Conservation (phyloP, 2,113 vertebrate genomes). For the Petroica traversi region DNA sequence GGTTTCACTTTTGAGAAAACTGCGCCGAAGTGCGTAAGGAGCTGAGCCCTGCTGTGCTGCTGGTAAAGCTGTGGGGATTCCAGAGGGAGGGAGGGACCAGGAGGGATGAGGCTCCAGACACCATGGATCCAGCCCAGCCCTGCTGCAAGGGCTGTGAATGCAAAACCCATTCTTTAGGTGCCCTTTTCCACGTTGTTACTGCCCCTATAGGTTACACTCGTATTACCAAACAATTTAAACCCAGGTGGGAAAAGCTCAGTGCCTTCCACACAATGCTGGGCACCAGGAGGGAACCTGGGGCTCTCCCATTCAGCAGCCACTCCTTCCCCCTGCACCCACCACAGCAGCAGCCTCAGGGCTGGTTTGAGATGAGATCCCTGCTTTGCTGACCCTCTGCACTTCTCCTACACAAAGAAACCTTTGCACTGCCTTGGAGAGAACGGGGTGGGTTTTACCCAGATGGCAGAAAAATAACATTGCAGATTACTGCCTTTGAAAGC, state of each 20-base stretch:
- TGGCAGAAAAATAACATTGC: slow-evolving; percentile 22
- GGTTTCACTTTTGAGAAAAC: background rate
- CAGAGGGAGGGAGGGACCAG: fast-evolving
- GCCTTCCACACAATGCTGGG: fast-evolving
- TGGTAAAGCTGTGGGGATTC: background rate
- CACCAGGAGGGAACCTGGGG: background rate
- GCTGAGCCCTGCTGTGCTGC: background rate
- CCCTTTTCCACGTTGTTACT: background rate
- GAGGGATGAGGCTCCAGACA: background rate
- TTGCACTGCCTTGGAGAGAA: background rate
- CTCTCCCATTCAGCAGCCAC: background rate
- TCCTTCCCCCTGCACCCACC: background rate
- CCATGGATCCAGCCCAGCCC: background rate
- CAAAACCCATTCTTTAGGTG: fast-evolving
- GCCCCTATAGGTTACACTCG: background rate
- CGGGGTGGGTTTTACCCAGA: background rate
- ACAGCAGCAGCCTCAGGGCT: background rate
- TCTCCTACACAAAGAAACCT: background rate
- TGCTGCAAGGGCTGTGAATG: fast-evolving
- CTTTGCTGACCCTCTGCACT: background rate
- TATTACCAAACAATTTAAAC: background rate
- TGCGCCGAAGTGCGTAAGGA: background rate
- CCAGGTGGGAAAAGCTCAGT: background rate
- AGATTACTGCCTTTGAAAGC: background rate
- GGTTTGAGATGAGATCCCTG: background rate